Evolutionary conservation across 2,113 vertebrate genomes (phyloP).

Genomic region (Puntigrus tetrazona): DNA sequence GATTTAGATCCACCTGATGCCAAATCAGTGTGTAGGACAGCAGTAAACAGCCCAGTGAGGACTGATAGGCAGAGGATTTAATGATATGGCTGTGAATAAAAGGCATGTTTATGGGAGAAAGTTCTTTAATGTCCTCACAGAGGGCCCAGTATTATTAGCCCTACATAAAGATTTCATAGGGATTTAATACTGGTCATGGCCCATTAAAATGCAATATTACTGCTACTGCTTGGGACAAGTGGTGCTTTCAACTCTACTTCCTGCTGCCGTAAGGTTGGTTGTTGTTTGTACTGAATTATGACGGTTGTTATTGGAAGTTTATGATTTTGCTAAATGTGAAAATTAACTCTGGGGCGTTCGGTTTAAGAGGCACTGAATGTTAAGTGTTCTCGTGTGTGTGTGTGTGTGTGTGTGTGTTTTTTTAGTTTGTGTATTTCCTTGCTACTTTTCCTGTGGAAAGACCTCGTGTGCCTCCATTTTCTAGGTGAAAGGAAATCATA

Average conservation of each 20-base stretch:
- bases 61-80: constrained; percentile 41
- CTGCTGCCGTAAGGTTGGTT: background rate
- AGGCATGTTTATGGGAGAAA: constrained; percentile 43
- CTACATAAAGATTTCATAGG: constrained; percentile 45
- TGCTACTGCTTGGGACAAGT: constrained; percentile 5
- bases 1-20: constrained; percentile 19
- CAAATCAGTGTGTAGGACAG: constrained; percentile 19
- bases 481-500: constrained; percentile 88
- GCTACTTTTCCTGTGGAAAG: constrained; percentile 66
- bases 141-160: constrained; percentile 36
- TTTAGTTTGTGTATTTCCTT: constrained; percentile 30
- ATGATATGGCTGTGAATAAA: constrained; percentile 36
- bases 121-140: constrained; percentile 29
- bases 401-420: constrained; percentile 23
- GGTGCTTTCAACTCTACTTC: background rate
- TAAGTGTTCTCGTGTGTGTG: constrained; percentile 25
- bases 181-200: constrained; percentile 48
- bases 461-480: constrained; percentile 27
- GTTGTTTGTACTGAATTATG: constrained; percentile 13
- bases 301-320: constrained; percentile 11
- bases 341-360: background rate
- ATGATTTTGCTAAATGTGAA: constrained; percentile 35
- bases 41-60: constrained; percentile 29
- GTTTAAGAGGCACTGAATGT: background rate
- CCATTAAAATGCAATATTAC: constrained; percentile 47